These are phyloP conservation scores for Drosophila virilis DNA, from an alignment of 1,140 invertebrate species.

Conservation along the genomic window DNA sequence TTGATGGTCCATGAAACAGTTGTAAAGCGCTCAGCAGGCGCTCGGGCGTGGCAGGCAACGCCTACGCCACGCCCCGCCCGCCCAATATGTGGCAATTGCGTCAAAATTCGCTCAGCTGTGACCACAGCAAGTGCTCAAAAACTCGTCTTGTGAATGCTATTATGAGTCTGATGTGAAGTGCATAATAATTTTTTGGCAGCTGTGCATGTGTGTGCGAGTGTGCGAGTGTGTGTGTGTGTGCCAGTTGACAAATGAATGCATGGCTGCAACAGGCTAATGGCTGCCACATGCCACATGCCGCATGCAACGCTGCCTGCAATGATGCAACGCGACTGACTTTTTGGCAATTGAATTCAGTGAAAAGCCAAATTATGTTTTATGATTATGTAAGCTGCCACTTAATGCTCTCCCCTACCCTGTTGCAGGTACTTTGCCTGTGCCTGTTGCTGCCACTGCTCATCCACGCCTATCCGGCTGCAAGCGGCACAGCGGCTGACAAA, in stretches of 20 bases:
- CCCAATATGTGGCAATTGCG: conserved; percentile 22
- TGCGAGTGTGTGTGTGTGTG: conserved; percentile 37
- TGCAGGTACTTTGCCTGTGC: conserved; percentile 52
- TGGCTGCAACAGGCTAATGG: conserved; percentile 33
- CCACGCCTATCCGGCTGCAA: conserved; percentile 58
- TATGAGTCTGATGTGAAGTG: conserved; percentile 14
- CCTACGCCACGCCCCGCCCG: conserved; percentile 1
- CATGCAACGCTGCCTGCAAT: conserved; percentile 13
- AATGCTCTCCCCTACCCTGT: background rate
- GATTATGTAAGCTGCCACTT: conserved; percentile 34
- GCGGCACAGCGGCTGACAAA: conserved; percentile 56
- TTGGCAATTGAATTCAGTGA: conserved; percentile 36
- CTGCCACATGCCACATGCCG: conserved; percentile 24
- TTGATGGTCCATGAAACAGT: conserved; percentile 58
- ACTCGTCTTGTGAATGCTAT: background rate
- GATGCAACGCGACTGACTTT: conserved; percentile 35
- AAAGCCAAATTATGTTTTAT: conserved; percentile 13
- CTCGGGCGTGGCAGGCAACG: conserved; percentile 2
- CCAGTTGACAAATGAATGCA: conserved; percentile 68
- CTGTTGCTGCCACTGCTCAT: conserved; percentile 67
- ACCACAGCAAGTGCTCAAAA: conserved; percentile 17
- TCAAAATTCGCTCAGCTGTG: conserved; percentile 41
- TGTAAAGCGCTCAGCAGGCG: conserved; percentile 39
- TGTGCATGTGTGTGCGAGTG: conserved; percentile 42
- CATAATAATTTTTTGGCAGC: conserved; percentile 23